These are phyloP conservation scores for Cyrtonyx montezumae DNA, from an alignment of 2,113 vertebrate species.

Conservation along the genomic window DNA sequence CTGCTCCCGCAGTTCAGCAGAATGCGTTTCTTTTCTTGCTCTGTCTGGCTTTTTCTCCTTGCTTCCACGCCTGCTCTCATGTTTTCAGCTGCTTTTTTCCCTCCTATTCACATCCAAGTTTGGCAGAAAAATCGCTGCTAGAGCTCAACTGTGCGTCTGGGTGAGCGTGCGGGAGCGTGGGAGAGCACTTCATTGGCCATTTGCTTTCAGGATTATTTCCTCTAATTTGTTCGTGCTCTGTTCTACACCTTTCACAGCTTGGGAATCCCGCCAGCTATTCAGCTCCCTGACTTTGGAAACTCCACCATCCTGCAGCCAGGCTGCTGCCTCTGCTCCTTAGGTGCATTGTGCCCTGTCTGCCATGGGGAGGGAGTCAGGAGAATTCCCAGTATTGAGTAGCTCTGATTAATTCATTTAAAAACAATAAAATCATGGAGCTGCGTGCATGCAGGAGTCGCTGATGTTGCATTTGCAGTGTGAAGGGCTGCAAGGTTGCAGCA, in stretches of 20 bases:
- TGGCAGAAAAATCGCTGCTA: not conserved
- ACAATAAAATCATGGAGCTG: not conserved
- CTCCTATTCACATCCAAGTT: not conserved
- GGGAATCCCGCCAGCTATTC: not conserved
- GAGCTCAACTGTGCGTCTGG: not conserved
- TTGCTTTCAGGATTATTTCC: not conserved
- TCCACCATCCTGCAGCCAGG: not conserved
- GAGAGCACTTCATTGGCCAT: not conserved
- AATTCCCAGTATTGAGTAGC: not conserved
- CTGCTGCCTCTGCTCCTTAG: not conserved
- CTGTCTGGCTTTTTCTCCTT: not conserved
- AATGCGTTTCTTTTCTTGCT: not conserved
- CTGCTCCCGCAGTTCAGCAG: not conserved
- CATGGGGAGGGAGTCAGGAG: not conserved
- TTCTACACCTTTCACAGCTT: not conserved
- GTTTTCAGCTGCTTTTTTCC: not conserved
- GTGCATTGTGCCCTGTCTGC: not conserved
- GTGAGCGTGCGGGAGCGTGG: not conserved
- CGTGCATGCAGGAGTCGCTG: not conserved
- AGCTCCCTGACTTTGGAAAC: not conserved
- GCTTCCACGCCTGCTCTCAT: not conserved
- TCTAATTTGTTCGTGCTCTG: not conserved
- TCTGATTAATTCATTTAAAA: not conserved
- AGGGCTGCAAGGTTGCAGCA: not conserved
- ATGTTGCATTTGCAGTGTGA: rapidly evolving